Evolutionary conservation across 2,888 invertebrate species (phyloP).

Genomic region (Oligia latruncula): DNA sequence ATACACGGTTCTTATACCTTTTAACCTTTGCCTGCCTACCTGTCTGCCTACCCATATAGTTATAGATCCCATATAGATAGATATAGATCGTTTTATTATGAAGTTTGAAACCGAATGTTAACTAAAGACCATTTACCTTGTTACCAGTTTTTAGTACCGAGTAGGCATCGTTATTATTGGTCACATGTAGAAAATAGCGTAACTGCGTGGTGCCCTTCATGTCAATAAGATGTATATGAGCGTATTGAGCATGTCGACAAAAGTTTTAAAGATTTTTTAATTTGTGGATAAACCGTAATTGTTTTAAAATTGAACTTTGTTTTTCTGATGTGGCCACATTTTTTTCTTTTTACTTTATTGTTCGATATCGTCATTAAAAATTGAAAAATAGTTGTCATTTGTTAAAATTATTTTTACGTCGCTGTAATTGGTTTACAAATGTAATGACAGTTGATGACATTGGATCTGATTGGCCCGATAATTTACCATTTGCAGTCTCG

Average conservation of each 20-base stretch:
- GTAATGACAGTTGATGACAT: conserved; percentile 49
- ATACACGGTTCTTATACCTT: not conserved
- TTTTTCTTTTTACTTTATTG: conserved; percentile 30
- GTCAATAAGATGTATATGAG: not conserved
- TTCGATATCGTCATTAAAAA: conserved; percentile 27
- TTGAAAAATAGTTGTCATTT: conserved; percentile 59
- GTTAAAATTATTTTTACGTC: conserved; percentile 38
- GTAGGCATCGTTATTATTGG: not conserved
- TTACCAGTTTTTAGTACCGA: not conserved
- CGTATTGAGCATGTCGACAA: not conserved
- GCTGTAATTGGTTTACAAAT: conserved; percentile 63
- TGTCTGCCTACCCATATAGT: not conserved
- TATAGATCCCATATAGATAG: no score
- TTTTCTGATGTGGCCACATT: conserved; percentile 51
- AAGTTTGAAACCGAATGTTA: not conserved
- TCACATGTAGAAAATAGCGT: not conserved
- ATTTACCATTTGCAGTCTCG: conserved; percentile 77
- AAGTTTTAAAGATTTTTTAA: not conserved
- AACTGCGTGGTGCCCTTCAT: not conserved
- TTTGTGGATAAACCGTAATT: conserved; percentile 30
- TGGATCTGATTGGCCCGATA: conserved; percentile 71
- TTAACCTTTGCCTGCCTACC: not conserved
- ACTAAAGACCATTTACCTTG: not conserved
- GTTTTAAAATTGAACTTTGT: not conserved
- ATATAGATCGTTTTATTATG: not conserved